Percentiles rank a stretch among this genome's conserved stretches.
Conservation (phyloP, 2,113 vertebrate genomes). For the Coptodon bakossiorum region DNA sequence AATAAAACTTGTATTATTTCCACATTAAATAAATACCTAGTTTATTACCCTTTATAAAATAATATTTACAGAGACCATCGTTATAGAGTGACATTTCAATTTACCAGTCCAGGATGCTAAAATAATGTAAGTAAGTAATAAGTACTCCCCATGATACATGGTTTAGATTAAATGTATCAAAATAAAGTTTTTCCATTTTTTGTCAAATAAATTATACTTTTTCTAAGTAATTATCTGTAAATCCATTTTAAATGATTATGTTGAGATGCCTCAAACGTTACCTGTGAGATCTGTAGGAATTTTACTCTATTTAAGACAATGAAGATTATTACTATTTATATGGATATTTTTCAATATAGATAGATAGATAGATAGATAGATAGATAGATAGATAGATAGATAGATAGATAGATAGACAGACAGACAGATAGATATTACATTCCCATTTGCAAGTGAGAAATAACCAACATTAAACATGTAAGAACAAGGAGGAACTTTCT, state of each 20-base stretch:
- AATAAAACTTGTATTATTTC: not conserved
- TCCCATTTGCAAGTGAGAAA: constrained; percentile 66
- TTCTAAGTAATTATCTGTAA: not conserved
- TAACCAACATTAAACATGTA: constrained; percentile 70
- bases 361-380: constrained; percentile 1
- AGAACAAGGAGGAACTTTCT: constrained; percentile 71
- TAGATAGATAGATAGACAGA: constrained; percentile 7
- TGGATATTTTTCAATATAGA: not conserved
- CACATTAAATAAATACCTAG: not conserved
- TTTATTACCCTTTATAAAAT: not conserved
- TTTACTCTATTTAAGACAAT: not conserved
- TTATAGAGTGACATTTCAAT: not conserved
- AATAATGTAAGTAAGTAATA: not conserved
- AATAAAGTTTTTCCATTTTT: not conserved
- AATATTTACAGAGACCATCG: not conserved
- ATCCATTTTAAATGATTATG: not conserved
- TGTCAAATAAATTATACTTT: not conserved
- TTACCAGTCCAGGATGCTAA: not conserved
- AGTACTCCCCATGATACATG: not conserved
- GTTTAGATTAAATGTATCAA: not conserved
- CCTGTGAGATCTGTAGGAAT: not conserved
- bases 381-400: constrained; percentile 8
- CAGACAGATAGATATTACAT: constrained; percentile 16
- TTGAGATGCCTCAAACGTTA: not conserved
- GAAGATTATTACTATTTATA: not conserved